A percentile compares a stretch with the other conserved stretches of the same genome.
Evolutionary conservation across 23 tunicate species (phyloP).

Genomic region (Aplidium turbinatum): DNA sequence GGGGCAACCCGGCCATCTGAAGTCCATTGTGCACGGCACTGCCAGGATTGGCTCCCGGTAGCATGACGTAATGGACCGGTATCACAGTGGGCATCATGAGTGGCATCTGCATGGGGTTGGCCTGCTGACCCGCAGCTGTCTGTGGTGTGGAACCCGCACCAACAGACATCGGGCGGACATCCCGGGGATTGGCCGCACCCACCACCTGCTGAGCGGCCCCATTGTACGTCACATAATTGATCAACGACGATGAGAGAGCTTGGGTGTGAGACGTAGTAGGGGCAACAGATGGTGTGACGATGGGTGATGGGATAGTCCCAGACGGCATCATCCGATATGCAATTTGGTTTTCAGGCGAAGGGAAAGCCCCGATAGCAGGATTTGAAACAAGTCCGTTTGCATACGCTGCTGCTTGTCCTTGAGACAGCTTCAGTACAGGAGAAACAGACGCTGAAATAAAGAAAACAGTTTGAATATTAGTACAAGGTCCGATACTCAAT

Average conservation of each 20-base stretch:
- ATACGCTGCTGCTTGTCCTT: not conserved
- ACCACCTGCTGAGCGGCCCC: not conserved
- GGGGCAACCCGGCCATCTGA: slow-evolving; percentile 13
- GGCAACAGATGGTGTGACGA: not conserved
- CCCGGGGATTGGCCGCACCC: not conserved
- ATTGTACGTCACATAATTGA: not conserved
- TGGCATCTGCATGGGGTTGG: slow-evolving; percentile 7
- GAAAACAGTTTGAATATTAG: not conserved
- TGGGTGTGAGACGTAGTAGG: not conserved
- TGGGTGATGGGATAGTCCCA: not conserved
- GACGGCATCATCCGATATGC: slow-evolving; percentile 33
- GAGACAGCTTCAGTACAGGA: not conserved
- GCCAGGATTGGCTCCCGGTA: slow-evolving; percentile 20
- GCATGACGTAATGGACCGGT: slow-evolving; percentile 47
- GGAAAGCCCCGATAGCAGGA: slow-evolving; percentile 1
- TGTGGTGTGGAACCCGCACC: not conserved
- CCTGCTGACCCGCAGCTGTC: not conserved
- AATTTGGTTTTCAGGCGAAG: slow-evolving; percentile 12
- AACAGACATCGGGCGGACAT: not conserved
- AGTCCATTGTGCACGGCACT: slow-evolving; percentile 13
- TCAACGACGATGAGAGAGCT: not conserved
- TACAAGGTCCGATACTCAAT: no score
- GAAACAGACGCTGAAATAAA: not conserved
- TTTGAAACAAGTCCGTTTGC: not conserved
- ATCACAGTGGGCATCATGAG: slow-evolving; percentile 32